phyloP scores from a whole-genome alignment of 2,888 invertebrate species.

The Eucera pruinosa region DNA sequence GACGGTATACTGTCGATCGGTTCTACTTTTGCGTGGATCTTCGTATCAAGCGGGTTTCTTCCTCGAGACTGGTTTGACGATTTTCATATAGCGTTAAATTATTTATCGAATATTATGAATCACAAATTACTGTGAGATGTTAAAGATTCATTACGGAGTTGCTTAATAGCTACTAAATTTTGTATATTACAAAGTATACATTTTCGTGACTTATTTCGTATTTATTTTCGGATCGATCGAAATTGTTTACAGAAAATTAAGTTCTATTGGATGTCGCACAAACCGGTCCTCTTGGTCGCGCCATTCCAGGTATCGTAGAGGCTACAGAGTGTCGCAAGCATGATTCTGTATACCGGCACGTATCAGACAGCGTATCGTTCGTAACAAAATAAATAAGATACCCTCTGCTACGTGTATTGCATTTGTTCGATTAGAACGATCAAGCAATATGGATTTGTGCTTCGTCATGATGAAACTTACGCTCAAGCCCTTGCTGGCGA shows the following conservation, averaged over 20 bases:
- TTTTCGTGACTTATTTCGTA: slow-evolving; percentile 16
- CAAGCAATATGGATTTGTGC: slow-evolving; percentile 60
- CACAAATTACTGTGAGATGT: background rate
- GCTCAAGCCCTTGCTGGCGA: slow-evolving; percentile 64
- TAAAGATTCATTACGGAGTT: background rate
- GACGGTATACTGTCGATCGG: slow-evolving; percentile 20
- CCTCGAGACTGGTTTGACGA: slow-evolving; percentile 45
- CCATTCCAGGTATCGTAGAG: slow-evolving; percentile 66
- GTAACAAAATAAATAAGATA: slow-evolving; percentile 38
- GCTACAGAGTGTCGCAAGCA: slow-evolving; percentile 69
- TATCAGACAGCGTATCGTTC: slow-evolving; percentile 35
- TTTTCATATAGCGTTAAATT: slow-evolving; percentile 28
- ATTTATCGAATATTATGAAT: background rate
- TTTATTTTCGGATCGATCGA: slow-evolving; percentile 24
- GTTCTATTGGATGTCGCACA: slow-evolving; percentile 32
- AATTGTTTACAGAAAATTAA: slow-evolving; percentile 19
- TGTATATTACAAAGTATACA: background rate
- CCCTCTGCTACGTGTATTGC: slow-evolving; percentile 37
- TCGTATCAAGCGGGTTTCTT: slow-evolving; percentile 33
- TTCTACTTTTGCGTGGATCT: slow-evolving; percentile 24
- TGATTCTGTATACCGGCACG: slow-evolving; percentile 50
- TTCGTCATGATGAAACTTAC: slow-evolving; percentile 67
- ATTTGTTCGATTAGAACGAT: slow-evolving; percentile 21
- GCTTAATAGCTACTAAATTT: slow-evolving; percentile 16
- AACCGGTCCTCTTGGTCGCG: slow-evolving; percentile 60